Percentiles rank a stretch among this genome's conserved stretches.
phyloP scores from a whole-genome alignment of 1,140 invertebrate genomes.

The Drosophila carrolli region DNA sequence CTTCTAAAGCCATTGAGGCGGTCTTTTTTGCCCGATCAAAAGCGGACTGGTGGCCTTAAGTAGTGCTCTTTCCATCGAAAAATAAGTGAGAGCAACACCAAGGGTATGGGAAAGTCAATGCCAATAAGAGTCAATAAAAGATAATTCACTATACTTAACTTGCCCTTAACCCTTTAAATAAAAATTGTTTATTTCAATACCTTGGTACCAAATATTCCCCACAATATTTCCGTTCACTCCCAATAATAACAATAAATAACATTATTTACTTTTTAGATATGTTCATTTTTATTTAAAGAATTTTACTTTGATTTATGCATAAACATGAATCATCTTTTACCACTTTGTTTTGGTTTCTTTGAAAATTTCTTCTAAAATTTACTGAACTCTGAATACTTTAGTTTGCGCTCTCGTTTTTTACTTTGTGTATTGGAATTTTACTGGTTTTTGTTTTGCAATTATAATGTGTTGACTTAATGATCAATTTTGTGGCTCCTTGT shows the following conservation, averaged over 20 bases:
- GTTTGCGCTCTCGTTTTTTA: constrained; percentile 49
- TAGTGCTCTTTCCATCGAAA: constrained; percentile 16
- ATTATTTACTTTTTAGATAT: constrained; percentile 71
- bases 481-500: constrained; percentile 49
- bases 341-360: constrained; percentile 26
- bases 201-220: neutral
- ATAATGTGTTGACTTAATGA: constrained; percentile 41
- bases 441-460: constrained; percentile 33
- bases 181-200: no score
- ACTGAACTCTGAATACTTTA: constrained; percentile 65
- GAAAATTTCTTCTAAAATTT: constrained; percentile 76
- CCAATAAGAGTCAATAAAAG: constrained; percentile 37
- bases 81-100: neutral
- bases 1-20: constrained; percentile 33
- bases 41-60: constrained; percentile 4
- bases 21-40: constrained; percentile 53
- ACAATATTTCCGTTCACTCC: neutral
- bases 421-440: constrained; percentile 58
- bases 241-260: constrained; percentile 1
- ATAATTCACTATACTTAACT: constrained; percentile 7
- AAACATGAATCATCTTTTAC: constrained; percentile 66
- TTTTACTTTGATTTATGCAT: constrained; percentile 79
- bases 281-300: constrained; percentile 82
- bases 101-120: constrained; percentile 30
- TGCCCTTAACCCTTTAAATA: no score